Percentiles rank a stretch among this genome's conserved stretches.
Evolutionary conservation across 1,140 invertebrate species (phyloP).

Genomic region (Proctacanthus coquilletti): DNA sequence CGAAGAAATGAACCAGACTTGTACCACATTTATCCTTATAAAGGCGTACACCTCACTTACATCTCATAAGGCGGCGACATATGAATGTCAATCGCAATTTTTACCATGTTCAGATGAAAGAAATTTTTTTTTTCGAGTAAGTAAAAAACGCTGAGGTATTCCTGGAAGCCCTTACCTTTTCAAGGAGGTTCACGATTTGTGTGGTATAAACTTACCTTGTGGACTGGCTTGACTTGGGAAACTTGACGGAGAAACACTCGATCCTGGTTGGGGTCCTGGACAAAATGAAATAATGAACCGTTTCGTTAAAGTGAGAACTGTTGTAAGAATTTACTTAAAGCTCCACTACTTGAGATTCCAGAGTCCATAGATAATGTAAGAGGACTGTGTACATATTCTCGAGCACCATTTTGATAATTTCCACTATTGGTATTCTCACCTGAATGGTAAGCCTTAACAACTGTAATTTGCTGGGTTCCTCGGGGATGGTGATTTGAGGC

Average conservation of each 20-base stretch:
- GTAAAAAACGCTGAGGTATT: no score
- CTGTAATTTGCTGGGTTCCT: neutral
- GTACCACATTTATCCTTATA: no score
- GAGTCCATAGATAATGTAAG: slow-evolving; percentile 8
- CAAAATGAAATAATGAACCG: no score
- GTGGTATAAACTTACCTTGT: slow-evolving; percentile 8
- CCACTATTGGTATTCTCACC: neutral
- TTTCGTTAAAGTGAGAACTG: no score
- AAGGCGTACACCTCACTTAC: no score
- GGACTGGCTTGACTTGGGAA: slow-evolving; percentile 7
- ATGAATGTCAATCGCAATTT: no score
- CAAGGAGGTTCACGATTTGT: no score
- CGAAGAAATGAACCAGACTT: no score
- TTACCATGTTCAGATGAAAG: no score
- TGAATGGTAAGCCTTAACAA: neutral
- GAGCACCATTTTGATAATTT: neutral
- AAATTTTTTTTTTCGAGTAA: no score
- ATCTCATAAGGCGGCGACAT: no score
- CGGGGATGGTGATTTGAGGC: neutral
- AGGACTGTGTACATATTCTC: slow-evolving; percentile 6
- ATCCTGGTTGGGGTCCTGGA: slow-evolving; percentile 6
- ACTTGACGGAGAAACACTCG: slow-evolving; percentile 7
- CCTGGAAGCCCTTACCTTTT: no score
- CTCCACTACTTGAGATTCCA: slow-evolving; percentile 7
- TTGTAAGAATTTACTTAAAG: slow-evolving; percentile 3